Conservation (phyloP, 2,797 vertebrate species). For the Pangasius macronema region DNA sequence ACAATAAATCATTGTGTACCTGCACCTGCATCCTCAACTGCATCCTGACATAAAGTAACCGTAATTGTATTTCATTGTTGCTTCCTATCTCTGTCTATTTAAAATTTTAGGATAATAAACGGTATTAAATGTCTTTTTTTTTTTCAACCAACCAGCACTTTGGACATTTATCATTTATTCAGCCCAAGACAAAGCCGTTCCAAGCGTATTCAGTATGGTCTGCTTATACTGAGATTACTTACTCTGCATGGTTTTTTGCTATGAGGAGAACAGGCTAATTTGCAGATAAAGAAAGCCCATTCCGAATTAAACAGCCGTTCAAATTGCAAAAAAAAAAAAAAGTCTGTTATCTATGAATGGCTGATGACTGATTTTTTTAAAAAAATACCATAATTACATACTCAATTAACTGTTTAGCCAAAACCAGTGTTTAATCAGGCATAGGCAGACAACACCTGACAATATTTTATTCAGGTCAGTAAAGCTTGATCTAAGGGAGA, state of each 20-base stretch:
- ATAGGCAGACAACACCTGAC: neutral
- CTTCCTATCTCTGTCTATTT: neutral
- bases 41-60: neutral
- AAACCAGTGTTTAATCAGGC: neutral
- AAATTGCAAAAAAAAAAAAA: neutral
- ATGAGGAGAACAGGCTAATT: neutral
- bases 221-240: neutral
- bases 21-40: no score
- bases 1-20: no score
- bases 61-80: neutral
- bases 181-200: neutral
- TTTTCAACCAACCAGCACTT: neutral
- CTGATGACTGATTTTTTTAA: conserved; percentile 6
- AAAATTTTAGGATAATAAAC: neutral
- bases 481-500: neutral
- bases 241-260: neutral
- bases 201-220: neutral
- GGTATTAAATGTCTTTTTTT: neutral
- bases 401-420: neutral
- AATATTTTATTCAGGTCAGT: no score
- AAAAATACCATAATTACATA: neutral
- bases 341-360: neutral
- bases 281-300: neutral
- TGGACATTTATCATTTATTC: neutral
- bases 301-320: neutral